Evolutionary conservation across 37 sponge, comb jelly and placozoan species (phyloP).

Genomic region (Trichoplax adhaerens): DNA sequence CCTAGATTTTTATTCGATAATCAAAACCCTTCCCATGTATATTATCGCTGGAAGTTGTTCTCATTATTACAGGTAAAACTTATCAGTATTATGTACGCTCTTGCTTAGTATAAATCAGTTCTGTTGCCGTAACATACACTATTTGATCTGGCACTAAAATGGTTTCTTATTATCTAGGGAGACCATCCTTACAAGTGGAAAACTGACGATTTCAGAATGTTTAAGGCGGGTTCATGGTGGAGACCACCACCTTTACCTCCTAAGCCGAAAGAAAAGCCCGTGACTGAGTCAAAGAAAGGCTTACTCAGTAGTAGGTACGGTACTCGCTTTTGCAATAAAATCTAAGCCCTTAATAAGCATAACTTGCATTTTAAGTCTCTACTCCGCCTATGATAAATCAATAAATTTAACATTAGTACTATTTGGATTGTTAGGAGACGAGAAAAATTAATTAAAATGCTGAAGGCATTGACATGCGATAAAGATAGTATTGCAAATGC

Average conservation of each 20-base stretch:
- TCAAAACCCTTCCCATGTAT: conserved; percentile 72
- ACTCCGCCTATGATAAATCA: no score
- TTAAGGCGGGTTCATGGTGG: conserved; percentile 90
- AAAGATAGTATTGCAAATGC: conserved; percentile 27
- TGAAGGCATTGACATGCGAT: conserved; percentile 64
- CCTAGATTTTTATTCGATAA: conserved; percentile 86
- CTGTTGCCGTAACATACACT: not conserved
- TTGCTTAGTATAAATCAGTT: not conserved
- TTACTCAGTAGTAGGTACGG: no score
- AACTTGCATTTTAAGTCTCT: no score
- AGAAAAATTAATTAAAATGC: conserved; percentile 68
- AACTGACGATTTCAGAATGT: conserved; percentile 89
- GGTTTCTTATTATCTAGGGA: conserved; percentile 34
- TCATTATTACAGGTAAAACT: conserved; percentile 68
- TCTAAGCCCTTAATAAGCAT: no score
- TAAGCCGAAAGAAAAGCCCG: no score
- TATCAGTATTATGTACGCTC: not conserved
- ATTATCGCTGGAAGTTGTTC: conserved; percentile 98
- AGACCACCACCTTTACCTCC: conserved; percentile 64
- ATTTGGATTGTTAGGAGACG: conserved; percentile 31
- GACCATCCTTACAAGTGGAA: conserved; percentile 89
- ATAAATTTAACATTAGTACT: no score
- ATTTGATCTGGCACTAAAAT: not conserved
- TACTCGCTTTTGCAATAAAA: no score
- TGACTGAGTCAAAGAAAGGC: no score